A percentile compares a stretch with the other conserved stretches of the same genome.
Evolutionary conservation across 1,140 invertebrate genomes (phyloP).

Genomic region (Cyphomyrmex costatus): DNA sequence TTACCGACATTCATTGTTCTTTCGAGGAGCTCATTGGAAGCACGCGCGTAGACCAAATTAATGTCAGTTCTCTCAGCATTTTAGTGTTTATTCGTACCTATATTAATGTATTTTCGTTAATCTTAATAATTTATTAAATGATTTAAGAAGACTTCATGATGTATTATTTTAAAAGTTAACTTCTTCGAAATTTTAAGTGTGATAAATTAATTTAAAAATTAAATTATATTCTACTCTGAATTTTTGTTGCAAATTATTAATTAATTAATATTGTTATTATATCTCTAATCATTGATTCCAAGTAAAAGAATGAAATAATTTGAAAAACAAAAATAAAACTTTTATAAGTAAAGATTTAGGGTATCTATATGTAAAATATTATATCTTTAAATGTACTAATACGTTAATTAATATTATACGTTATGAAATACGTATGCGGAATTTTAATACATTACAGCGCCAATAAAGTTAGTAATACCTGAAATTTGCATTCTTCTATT

Average conservation of each 20-base stretch:
- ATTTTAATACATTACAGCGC: background rate
- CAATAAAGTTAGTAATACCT: slow-evolving; percentile 1
- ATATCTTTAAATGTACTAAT: background rate
- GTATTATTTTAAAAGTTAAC: background rate
- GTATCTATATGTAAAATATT: slow-evolving; percentile 1
- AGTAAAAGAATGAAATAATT: background rate
- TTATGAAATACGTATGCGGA: background rate
- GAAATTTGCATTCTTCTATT: background rate
- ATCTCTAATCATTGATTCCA: background rate
- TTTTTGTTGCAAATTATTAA: background rate
- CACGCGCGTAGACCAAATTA: slow-evolving; percentile 32
- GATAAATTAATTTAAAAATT: slow-evolving; percentile 17
- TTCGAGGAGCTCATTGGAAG: slow-evolving; percentile 41
- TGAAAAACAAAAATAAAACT: background rate
- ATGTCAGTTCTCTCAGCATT: slow-evolving; percentile 1
- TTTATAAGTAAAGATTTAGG: background rate
- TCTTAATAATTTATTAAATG: slow-evolving; percentile 37
- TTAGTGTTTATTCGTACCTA: background rate
- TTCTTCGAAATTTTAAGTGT: background rate
- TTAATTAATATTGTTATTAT: background rate
- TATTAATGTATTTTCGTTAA: slow-evolving; percentile 11
- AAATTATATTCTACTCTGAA: background rate
- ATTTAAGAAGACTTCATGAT: background rate
- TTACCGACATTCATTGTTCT: slow-evolving; percentile 51
- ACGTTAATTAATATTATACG: background rate